phyloP scores from a whole-genome alignment of 2,113 vertebrate species.

The Sporophila hypoxantha region DNA sequence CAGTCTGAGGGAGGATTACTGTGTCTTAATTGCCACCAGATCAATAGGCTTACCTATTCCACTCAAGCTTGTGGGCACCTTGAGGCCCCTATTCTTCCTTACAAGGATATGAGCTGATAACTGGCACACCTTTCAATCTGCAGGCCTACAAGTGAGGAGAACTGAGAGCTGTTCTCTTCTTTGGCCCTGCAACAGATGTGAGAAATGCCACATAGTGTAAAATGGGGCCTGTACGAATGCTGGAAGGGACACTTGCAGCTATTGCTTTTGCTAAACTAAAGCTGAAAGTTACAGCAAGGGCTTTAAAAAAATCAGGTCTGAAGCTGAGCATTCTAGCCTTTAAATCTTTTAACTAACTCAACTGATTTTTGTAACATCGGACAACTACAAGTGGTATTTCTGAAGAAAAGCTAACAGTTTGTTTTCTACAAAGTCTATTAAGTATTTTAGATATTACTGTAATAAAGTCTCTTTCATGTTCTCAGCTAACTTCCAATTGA shows the following conservation, averaged over 20 bases:
- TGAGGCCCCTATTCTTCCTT: not conserved
- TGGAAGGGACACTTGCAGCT: not conserved
- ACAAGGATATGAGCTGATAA: not conserved
- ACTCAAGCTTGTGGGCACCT: not conserved
- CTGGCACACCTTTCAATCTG: not conserved
- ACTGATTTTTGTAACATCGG: not conserved
- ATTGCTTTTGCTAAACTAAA: not conserved
- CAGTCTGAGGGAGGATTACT: not conserved
- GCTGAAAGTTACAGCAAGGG: not conserved
- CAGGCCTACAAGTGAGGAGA: not conserved
- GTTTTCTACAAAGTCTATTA: not conserved
- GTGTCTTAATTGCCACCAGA: not conserved
- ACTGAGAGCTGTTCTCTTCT: not conserved
- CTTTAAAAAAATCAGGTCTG: not conserved
- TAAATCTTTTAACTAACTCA: not conserved
- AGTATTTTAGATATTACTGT: not conserved
- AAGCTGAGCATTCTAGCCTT: not conserved
- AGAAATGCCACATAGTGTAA: not conserved
- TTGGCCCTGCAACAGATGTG: not conserved
- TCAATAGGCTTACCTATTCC: not conserved
- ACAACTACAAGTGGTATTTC: not conserved
- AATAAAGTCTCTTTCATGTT: not conserved
- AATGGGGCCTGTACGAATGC: not conserved
- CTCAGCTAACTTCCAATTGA: not conserved
- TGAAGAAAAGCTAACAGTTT: not conserved